Percentiles rank a stretch among this genome's conserved stretches.
phyloP scores from a whole-genome alignment of 2,888 invertebrate genomes.

The Epiblema foenella region DNA sequence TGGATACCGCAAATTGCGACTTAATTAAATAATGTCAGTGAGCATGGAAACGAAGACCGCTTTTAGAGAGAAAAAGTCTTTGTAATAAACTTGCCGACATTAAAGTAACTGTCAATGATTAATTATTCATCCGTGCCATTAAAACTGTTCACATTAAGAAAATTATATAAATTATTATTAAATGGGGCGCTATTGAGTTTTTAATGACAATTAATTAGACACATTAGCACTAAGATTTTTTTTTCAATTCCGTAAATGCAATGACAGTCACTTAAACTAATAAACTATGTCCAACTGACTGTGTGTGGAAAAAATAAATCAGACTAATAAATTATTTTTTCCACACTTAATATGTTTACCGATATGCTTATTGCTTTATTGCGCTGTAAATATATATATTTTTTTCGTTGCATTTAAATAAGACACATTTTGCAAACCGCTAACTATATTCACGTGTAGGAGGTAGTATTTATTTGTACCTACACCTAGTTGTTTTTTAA shows the following conservation, averaged over 20 bases:
- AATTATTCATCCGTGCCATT: slow-evolving; percentile 41
- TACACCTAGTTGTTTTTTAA: no score
- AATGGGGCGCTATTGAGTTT: slow-evolving; percentile 22
- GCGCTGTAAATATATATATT: not conserved
- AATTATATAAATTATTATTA: slow-evolving; percentile 30
- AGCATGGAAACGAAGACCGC: slow-evolving; percentile 49
- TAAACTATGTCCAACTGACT: no score
- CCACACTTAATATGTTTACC: no score
- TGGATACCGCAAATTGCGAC: slow-evolving; percentile 54
- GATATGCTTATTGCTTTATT: not conserved
- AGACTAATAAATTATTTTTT: no score
- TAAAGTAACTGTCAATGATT: slow-evolving; percentile 51
- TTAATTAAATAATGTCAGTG: slow-evolving; percentile 59
- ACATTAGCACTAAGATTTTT: not conserved
- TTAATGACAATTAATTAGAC: slow-evolving; percentile 4
- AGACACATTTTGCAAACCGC: not conserved
- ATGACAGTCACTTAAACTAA: no score
- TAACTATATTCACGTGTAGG: not conserved
- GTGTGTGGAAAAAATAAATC: no score
- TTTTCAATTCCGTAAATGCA: no score
- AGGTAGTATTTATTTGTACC: no score
- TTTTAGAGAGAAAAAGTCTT: slow-evolving; percentile 49
- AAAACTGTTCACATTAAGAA: slow-evolving; percentile 32
- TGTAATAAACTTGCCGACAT: slow-evolving; percentile 53
- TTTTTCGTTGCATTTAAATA: not conserved